These are phyloP conservation scores for Hozukius guyotensis DNA, from an alignment of 2,797 vertebrate genomes.

Conservation along the genomic window DNA sequence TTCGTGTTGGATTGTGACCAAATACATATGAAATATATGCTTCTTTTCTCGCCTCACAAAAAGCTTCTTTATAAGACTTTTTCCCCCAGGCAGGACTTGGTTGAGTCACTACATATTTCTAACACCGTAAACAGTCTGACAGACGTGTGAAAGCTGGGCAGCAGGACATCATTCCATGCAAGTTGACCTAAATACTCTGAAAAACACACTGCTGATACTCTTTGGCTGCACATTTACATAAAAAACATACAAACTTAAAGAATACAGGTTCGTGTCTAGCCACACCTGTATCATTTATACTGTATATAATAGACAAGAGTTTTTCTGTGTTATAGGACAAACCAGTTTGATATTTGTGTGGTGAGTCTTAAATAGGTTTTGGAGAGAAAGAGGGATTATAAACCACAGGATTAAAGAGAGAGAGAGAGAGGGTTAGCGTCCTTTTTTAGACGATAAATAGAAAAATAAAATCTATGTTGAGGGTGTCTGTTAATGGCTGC, in stretches of 20 bases:
- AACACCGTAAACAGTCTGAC: neutral
- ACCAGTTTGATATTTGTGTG: neutral
- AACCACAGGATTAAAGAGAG: constrained; percentile 26
- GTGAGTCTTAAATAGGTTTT: constrained; percentile 2
- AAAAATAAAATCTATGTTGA: neutral
- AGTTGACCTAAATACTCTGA: constrained; percentile 58
- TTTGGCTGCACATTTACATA: neutral
- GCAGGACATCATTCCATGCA: constrained; percentile 10
- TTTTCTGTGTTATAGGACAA: neutral
- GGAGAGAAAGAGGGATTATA: constrained; percentile 28
- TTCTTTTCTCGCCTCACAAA: too few species aligned
- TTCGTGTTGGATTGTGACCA: neutral
- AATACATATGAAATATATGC: neutral
- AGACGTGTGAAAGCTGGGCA: constrained; percentile 30
- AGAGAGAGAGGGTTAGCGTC: neutral
- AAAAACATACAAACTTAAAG: neutral
- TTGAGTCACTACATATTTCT: neutral
- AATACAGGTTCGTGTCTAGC: neutral
- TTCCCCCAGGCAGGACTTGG: neutral
- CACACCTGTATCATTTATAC: neutral
- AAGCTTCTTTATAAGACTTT: neutral
- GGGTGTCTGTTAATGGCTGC: neutral
- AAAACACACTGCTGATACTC: neutral
- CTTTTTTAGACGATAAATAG: neutral
- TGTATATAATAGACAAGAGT: neutral